These are phyloP conservation scores for Hemitrygon akajei DNA, from an alignment of 2,797 vertebrate species.

Conservation along the genomic window DNA sequence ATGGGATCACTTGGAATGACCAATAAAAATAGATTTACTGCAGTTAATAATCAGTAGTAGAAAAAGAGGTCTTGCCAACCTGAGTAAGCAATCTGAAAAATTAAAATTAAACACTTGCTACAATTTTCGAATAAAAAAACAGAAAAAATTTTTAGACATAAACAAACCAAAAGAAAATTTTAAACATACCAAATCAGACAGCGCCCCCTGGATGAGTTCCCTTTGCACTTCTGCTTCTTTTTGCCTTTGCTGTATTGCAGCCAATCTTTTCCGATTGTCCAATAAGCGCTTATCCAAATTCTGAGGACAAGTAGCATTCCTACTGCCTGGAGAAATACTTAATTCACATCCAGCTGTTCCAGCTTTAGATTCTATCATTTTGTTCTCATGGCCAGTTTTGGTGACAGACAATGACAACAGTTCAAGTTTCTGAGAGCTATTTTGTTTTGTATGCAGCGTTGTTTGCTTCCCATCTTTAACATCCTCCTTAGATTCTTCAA, in stretches of 20 bases:
- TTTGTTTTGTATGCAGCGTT: neutral
- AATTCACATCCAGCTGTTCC: neutral
- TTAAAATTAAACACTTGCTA: neutral
- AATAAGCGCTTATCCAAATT: constrained; percentile 55
- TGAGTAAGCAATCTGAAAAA: neutral
- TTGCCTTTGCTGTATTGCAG: constrained; percentile 73
- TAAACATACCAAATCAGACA: constrained; percentile 72
- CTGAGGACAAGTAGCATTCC: neutral
- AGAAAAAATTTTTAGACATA: constrained; percentile 49
- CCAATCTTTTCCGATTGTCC: constrained; percentile 78
- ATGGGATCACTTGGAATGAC: neutral
- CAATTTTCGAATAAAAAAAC: neutral
- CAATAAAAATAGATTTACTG: neutral
- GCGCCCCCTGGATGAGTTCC: constrained; percentile 75
- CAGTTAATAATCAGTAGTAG: neutral
- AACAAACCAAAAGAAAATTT: neutral
- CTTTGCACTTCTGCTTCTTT: constrained; percentile 72
- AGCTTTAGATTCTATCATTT: neutral
- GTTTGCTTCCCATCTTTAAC: neutral
- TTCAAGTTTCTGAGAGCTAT: neutral
- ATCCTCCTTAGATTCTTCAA: neutral
- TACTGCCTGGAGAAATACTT: neutral
- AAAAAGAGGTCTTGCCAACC: neutral
- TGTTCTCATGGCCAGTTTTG: neutral
- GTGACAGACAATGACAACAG: neutral